Evolutionary conservation across 1,140 invertebrate species (phyloP), one percentile per base, ranked within the genome.

Genomic region (Hesperophylax magnus): DNA sequence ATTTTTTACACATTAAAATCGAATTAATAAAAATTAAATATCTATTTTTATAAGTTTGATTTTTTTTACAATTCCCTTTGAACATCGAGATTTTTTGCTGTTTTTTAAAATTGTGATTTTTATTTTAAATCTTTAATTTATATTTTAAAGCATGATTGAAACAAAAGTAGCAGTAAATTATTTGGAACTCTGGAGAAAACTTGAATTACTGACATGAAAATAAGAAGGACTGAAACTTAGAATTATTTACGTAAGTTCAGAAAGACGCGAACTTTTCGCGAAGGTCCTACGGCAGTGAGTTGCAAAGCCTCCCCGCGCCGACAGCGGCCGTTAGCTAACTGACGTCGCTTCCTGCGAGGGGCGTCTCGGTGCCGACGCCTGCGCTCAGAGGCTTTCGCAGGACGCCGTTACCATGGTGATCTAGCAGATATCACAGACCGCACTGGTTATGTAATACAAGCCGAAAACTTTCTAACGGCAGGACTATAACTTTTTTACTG

Each of bases 361-460:
- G 63, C 77, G 77, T 78, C 77, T 17, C 17, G 65, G 54, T 63
- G 77, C 77, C 22, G 65, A 56, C 77, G 77, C 77, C 22, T 54
- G 77, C 77, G 53, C 67, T 24, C 78, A 53, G 31, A 39, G 54
- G 18, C 22, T 18, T 47, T 52, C 27, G 31, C 31, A 3, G 39
- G 61, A 78, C 71, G 78, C n/a, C 27, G 47, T 47, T 47, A 9
- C 65, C 65, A 69, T 69, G 34, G 65, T 69, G 34, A 69, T 39
- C 31, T 34, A 69, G 65, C 65, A 47, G 65, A 69, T 69, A 69
- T 22, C 65, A 69, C 34, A 22, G 24, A 65, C 65, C 65, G 65
- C 65, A 69, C 34, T 14, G 34, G 65, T 69, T 69, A 69, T 69
- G 34, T 69, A 69, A 69, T 69, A 69, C 27, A n/a, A 17, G 39